Percentiles rank a stretch among this genome's conserved stretches.
phyloP scores from a whole-genome alignment of 2,888 invertebrate genomes.

The Mycogona germanica region DNA sequence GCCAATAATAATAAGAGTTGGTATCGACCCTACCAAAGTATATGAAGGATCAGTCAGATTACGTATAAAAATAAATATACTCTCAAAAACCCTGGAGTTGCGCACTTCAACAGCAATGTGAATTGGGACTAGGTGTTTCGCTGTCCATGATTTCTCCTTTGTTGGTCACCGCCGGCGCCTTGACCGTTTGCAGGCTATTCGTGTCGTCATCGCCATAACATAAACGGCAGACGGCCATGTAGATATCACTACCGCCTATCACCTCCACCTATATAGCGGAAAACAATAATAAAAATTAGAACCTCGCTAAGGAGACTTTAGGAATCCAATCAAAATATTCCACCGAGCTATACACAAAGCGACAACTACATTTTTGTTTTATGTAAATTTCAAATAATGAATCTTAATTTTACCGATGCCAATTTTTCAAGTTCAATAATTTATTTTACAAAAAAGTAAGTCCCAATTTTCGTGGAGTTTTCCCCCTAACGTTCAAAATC shows the following conservation, averaged over 20 bases:
- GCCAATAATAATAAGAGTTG: too few relatives aligned
- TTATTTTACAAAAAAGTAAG: not conserved
- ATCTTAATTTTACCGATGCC: not conserved
- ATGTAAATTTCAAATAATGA: not conserved
- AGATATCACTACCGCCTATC: constrained; percentile 44
- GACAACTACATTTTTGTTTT: not conserved
- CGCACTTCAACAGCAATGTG: constrained; percentile 1
- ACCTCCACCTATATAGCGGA: constrained; percentile 42
- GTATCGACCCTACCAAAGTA: too few relatives aligned
- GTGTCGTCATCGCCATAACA: constrained; percentile 29
- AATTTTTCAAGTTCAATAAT: not conserved
- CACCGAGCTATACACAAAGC: not conserved
- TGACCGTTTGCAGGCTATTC: not conserved
- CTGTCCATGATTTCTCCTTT: not conserved
- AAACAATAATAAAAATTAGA: constrained; percentile 5
- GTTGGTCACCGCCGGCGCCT: not conserved
- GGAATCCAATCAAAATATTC: not conserved
- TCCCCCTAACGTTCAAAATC: not conserved
- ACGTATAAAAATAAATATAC: not conserved
- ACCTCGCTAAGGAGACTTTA: constrained; percentile 3
- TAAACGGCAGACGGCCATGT: constrained; percentile 41
- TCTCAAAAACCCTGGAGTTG: not conserved
- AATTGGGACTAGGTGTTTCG: not conserved
- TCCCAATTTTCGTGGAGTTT: not conserved
- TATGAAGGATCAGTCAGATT: too few relatives aligned